Evolutionary conservation across 2,888 invertebrate species (phyloP).

Genomic region (Lochmaea crataegi): DNA sequence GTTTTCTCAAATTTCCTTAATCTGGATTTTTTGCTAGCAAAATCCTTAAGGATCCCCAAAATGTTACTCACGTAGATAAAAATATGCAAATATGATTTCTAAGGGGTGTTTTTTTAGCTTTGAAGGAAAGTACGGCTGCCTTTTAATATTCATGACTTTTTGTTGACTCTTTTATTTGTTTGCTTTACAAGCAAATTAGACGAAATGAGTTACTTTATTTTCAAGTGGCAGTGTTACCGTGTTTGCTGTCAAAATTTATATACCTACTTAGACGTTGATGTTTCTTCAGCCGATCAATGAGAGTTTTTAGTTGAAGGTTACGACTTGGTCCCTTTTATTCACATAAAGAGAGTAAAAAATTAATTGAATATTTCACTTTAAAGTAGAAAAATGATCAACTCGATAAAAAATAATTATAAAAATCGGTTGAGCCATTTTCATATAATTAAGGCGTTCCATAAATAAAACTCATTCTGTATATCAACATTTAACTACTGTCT

Average conservation of each 20-base stretch:
- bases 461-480: no score
- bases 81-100: slow-evolving; percentile 14
- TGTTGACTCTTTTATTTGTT: slow-evolving; percentile 8
- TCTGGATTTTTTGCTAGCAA: neutral
- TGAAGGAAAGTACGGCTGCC: neutral
- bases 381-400: no score
- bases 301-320: no score
- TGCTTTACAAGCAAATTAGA: neutral
- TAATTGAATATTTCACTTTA: no score
- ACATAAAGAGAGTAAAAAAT: no score
- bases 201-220: neutral
- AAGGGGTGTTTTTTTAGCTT: neutral
- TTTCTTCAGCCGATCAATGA: no score
- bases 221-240: neutral
- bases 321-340: no score
- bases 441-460: no score
- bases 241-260: neutral
- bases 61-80: neutral
- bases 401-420: no score
- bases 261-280: neutral
- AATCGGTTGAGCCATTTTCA: no score
- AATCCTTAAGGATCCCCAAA: neutral
- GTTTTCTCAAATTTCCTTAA: no score
- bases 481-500: no score
- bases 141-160: slow-evolving; percentile 13